Evolutionary conservation across 2,888 invertebrate genomes (phyloP).

Genomic region (Gymnosoma rotundatum): DNA sequence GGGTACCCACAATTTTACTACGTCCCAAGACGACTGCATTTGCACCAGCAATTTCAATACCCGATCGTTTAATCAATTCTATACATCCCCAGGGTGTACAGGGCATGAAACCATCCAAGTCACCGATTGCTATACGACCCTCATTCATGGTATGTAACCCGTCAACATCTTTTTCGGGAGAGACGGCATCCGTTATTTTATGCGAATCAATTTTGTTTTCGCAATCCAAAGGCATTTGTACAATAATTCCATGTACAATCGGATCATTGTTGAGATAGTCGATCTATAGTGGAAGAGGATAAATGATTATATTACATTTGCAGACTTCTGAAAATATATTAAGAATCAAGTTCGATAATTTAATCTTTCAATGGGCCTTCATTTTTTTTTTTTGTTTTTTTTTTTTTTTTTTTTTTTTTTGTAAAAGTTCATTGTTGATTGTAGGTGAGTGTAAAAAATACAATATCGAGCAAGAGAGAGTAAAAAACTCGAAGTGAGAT

Average conservation of each 20-base stretch:
- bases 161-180: conserved; percentile 96
- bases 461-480: too few species aligned
- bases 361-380: too few species aligned
- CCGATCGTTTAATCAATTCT: conserved; percentile 89
- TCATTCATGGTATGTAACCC: conserved; percentile 97
- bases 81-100: conserved; percentile 98
- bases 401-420: too few species aligned
- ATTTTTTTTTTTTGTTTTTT: too few species aligned
- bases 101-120: conserved; percentile 94
- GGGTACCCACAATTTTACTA: conserved; percentile 99
- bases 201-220: conserved; percentile 92
- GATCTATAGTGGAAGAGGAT: conserved; percentile 73
- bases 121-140: conserved; percentile 94
- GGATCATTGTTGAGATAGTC: conserved; percentile 90
- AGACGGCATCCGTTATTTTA: conserved; percentile 93
- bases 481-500: too few species aligned
- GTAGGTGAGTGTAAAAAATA: too few species aligned
- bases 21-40: conserved; percentile 97
- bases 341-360: too few species aligned
- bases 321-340: too few species aligned
- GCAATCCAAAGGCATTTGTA: conserved; percentile 97
- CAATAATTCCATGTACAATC: conserved; percentile 95
- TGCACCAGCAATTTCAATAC: conserved; percentile 90
- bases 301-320: too few species aligned
- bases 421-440: too few species aligned